Conservation (phyloP, 2,113 vertebrate genomes). For the Microcebus lehilahytsara region DNA sequence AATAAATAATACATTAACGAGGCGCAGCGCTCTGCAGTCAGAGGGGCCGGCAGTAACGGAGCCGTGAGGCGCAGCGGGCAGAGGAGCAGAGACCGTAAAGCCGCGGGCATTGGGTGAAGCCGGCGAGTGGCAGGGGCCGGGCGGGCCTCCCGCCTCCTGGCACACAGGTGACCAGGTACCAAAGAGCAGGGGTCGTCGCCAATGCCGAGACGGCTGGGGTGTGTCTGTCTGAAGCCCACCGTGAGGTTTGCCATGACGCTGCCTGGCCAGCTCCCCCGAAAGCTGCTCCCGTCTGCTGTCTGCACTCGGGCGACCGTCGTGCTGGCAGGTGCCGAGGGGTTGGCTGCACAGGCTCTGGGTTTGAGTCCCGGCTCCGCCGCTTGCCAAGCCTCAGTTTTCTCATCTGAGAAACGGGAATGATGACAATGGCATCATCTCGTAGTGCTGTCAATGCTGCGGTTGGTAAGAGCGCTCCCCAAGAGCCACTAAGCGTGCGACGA, state of each 20-base stretch:
- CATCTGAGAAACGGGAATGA: not conserved
- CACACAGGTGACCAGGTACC: slow-evolving; percentile 56
- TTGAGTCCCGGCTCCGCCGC: not conserved
- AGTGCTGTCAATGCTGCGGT: not conserved
- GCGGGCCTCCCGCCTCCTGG: slow-evolving; percentile 63
- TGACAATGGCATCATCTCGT: not conserved
- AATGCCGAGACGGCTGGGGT: rapidly evolving
- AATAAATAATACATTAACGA: slow-evolving; percentile 86
- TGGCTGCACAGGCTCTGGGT: not conserved
- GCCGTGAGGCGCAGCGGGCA: slow-evolving; percentile 52
- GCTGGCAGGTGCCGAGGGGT: rapidly evolving
- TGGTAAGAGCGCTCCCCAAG: rapidly evolving
- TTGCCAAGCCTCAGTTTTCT: not conserved
- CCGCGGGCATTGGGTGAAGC: slow-evolving; percentile 69
- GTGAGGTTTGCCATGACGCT: rapidly evolving
- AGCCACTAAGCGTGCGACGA: rapidly evolving
- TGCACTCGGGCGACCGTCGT: rapidly evolving
- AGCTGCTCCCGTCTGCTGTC: no score
- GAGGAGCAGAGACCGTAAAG: slow-evolving; percentile 72
- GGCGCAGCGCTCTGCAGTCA: slow-evolving; percentile 58
- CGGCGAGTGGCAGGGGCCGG: not conserved
- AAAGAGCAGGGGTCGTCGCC: slow-evolving; percentile 33
- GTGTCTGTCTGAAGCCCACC: rapidly evolving
- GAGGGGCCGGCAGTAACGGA: not conserved
- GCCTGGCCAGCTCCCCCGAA: rapidly evolving